These are phyloP conservation scores for Desoria tigrina DNA, from an alignment of 2,888 invertebrate species.

Conservation along the genomic window DNA sequence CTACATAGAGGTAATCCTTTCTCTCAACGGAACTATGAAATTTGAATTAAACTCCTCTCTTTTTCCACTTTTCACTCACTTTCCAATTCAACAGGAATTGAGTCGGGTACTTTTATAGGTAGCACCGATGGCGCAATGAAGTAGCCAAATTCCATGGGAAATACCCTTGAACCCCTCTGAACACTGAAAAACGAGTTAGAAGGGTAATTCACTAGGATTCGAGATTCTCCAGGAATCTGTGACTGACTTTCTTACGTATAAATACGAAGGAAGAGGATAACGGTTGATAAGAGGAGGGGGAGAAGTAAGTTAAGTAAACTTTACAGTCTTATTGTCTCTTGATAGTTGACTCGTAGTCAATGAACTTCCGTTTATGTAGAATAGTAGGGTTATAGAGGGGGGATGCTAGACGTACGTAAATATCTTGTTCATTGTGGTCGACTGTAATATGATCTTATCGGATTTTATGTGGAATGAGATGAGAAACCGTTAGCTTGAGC, in stretches of 20 bases:
- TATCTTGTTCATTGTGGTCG: background rate
- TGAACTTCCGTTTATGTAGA: no score
- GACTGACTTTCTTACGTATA: background rate
- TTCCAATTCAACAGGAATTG: slow-evolving; percentile 12
- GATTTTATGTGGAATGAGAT: slow-evolving; percentile 4
- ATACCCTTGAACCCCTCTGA: no score
- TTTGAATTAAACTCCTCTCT: slow-evolving; percentile 40
- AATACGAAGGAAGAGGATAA: background rate
- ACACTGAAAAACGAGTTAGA: slow-evolving; percentile 13
- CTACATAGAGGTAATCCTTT: slow-evolving; percentile 39
- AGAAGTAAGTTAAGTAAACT: no score
- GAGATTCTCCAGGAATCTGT: slow-evolving; percentile 2
- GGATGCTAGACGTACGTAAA: background rate
- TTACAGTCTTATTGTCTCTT: no score
- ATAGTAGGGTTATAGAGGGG: no score
- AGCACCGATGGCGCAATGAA: background rate
- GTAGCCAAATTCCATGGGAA: no score
- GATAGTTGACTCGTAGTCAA: no score
- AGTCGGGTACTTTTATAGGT: slow-evolving; percentile 11
- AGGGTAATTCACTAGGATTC: slow-evolving; percentile 2
- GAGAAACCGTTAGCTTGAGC: background rate
- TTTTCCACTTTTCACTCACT: slow-evolving; percentile 19
- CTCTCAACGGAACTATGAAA: slow-evolving; percentile 48
- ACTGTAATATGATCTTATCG: background rate
- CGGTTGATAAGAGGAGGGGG: no score